Evolutionary conservation across 2,797 vertebrate genomes (phyloP).

Genomic region (Pantherophis vulpinus): DNA sequence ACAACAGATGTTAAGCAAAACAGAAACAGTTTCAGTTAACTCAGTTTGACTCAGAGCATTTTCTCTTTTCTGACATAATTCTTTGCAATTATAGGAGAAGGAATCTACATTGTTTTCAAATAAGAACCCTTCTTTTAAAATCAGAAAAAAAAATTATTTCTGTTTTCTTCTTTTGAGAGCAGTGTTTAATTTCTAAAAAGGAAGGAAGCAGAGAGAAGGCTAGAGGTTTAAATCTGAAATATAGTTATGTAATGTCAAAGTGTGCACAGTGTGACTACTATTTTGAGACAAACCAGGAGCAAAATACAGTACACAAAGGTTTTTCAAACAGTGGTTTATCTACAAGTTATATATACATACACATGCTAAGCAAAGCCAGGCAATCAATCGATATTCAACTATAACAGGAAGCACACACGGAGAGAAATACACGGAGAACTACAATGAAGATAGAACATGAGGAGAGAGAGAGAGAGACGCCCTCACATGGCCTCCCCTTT

Average conservation of each 20-base stretch:
- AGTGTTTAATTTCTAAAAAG: neutral
- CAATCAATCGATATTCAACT: too few species aligned
- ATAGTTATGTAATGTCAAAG: neutral
- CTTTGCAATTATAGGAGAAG: neutral
- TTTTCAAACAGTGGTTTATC: too few species aligned
- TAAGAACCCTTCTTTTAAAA: neutral
- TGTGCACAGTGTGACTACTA: too few species aligned
- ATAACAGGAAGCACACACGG: too few species aligned
- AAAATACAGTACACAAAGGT: too few species aligned
- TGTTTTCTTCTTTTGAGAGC: neutral
- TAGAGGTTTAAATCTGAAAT: neutral
- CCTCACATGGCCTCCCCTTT: too few species aligned
- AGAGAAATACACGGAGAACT: too few species aligned
- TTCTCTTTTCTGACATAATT: conserved; percentile 30
- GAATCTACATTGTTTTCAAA: neutral
- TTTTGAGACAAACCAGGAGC: too few species aligned
- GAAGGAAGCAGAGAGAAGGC: neutral
- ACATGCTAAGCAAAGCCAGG: too few species aligned
- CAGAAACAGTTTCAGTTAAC: neutral
- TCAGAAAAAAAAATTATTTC: neutral
- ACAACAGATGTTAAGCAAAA: neutral
- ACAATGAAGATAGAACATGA: too few species aligned
- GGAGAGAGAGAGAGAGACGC: too few species aligned
- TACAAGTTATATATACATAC: too few species aligned
- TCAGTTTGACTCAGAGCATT: neutral